Evolutionary conservation across 2,888 invertebrate genomes (phyloP).

Genomic region (Smittia sp.): DNA sequence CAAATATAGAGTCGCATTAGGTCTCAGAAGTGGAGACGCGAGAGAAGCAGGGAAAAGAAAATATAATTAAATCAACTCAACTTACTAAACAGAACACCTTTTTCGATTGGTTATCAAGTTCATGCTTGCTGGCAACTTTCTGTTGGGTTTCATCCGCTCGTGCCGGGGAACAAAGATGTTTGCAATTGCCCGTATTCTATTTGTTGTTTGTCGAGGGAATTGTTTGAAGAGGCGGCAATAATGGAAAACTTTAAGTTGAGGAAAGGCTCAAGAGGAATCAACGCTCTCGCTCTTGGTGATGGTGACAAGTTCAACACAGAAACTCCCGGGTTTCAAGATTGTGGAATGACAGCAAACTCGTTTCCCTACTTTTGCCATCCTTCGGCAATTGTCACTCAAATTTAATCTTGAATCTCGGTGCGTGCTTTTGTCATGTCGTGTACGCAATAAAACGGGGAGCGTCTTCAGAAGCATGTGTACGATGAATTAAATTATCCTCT

Average conservation of each 20-base stretch:
- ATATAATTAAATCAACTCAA: constrained; percentile 38
- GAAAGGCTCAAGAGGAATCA: too few relatives aligned
- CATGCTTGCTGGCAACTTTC: not conserved
- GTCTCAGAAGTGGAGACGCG: not conserved
- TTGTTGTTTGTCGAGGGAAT: not conserved
- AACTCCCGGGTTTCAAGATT: too few relatives aligned
- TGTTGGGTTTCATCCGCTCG: not conserved
- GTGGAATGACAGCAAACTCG: too few relatives aligned
- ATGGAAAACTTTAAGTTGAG: not conserved
- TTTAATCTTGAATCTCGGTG: constrained; percentile 1
- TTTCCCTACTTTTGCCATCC: not conserved
- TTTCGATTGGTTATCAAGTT: constrained; percentile 6
- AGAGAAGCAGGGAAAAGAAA: not conserved
- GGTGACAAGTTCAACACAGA: not conserved
- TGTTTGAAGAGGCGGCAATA: not conserved
- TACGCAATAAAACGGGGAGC: constrained; percentile 17
- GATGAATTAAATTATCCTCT: not conserved
- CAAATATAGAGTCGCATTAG: constrained; percentile 5
- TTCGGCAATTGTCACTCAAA: constrained; percentile 23
- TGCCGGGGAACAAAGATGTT: constrained; percentile 18
- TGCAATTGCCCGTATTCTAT: constrained; percentile 25
- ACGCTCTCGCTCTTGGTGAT: too few relatives aligned
- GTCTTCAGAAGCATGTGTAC: not conserved
- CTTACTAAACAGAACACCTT: constrained; percentile 31
- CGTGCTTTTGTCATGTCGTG: not conserved